Conservation (phyloP, 1,140 invertebrate species). For the Aphelinus certus region DNA sequence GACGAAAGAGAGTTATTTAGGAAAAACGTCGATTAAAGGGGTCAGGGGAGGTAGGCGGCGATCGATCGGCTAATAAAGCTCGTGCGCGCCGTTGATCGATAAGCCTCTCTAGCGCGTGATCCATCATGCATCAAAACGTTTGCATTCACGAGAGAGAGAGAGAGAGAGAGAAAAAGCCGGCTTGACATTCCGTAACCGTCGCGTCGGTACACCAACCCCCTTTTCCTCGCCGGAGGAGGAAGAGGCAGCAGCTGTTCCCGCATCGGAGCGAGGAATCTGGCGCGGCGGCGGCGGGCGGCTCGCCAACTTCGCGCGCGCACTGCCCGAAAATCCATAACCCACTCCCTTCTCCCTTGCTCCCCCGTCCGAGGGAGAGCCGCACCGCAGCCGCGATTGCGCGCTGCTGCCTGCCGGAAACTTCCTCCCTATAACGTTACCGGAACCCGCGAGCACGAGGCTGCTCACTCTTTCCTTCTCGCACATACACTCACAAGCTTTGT, state of each 20-base stretch:
- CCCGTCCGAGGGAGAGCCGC: too few species aligned
- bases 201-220: too few species aligned
- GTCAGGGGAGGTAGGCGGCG: too few species aligned
- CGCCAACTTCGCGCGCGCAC: constrained; percentile 49
- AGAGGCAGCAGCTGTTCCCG: constrained; percentile 26
- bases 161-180: constrained; percentile 13
- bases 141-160: not conserved
- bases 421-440: not conserved
- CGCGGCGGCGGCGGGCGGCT: constrained; percentile 43
- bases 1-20: too few species aligned
- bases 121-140: too few species aligned
- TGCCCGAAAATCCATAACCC: constrained; percentile 60
- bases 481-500: too few species aligned
- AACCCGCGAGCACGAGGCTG: not conserved
- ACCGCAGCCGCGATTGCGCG: constrained; percentile 17
- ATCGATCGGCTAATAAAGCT: too few species aligned
- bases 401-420: not conserved
- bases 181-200: too few species aligned
- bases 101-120: too few species aligned
- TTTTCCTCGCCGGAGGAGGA: constrained; percentile 13
- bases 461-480: too few species aligned
- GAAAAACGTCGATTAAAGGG: too few species aligned
- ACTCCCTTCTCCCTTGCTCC: constrained; percentile 43
- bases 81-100: too few species aligned
- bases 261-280: not conserved